Base-by-base conservation (phyloP, 2,113 vertebrate genomes). In the Paradoxurus hermaphroditus region DNA sequence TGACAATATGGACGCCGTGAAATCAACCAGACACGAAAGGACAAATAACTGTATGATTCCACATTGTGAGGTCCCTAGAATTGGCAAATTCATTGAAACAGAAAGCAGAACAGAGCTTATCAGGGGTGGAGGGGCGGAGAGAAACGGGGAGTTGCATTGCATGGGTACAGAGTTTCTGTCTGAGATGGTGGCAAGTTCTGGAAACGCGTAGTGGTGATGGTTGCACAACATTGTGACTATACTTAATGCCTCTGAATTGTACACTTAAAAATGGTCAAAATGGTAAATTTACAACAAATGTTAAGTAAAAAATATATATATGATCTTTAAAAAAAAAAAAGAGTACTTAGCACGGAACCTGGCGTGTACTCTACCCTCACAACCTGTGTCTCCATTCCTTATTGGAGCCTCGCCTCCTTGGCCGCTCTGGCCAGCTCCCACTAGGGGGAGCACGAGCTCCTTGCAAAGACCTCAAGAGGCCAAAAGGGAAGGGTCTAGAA, bases 361-460 rank as follows among this genome's bases (percentile, higher is more conserved):
- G 16, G 46, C 36, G 23, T 11, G 14, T 4, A 53, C 23, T 1
- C 27, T 1, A 29, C 59, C 0, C 44, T n/a, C 11, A 41, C 14
- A 53, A 2, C 25, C 9, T 39, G 9, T 0, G 27, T 5, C 29
- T 27, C 15, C 34, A 1, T 6, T 16, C 49, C 72, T 91, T 41
- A 29, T 7, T 0, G 3, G 41, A 59, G 23, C 10, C 73, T 7
- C 21, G 29, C 29, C 73, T 25, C 49, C 70, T 21, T 1, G 86
- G n/a, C 14, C 53, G 2, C 41, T 73, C 41, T 0, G 34, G 36
- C 56, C 81, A 23, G 75, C 3, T 15, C 25, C 97, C 97, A 96
- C 72, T 44, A 98, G 97, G 86, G 96, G 96, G 91, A 15, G 89
- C 21, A 4, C 62, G 53, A 82, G 95, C 84, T 85, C 92, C 96